A percentile compares a stretch with the other conserved stretches of the same genome.
Conservation (phyloP, 2,888 invertebrate species). For the Drosophila mercatorum region DNA sequence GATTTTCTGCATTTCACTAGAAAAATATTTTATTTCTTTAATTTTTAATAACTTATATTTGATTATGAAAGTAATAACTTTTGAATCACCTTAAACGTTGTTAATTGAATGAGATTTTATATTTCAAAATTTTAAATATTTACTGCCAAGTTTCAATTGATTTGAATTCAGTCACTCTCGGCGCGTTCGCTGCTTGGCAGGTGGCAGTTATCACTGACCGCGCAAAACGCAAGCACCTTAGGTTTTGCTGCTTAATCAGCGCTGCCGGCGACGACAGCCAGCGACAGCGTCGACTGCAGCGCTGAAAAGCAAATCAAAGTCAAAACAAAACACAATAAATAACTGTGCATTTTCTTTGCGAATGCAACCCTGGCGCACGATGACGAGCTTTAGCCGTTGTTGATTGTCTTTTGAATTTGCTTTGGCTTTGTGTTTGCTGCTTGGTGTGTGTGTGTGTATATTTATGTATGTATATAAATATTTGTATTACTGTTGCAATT, state of each 20-base stretch:
- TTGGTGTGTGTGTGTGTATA: constrained; percentile 3
- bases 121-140: background rate
- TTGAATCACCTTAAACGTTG: background rate
- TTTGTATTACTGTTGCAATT: constrained; percentile 40
- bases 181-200: constrained; percentile 43
- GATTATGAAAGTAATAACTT: background rate
- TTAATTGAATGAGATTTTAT: background rate
- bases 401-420: background rate
- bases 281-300: constrained; percentile 10
- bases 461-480: constrained; percentile 11
- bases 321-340: constrained; percentile 40
- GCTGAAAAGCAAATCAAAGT: constrained; percentile 8
- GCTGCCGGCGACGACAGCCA: constrained; percentile 5
- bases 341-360: constrained; percentile 20
- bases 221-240: constrained; percentile 49
- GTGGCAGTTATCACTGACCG: constrained; percentile 67
- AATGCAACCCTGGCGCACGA: constrained; percentile 50
- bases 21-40: no score
- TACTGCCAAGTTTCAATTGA: background rate
- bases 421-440: constrained; percentile 9
- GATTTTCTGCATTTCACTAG: no score
- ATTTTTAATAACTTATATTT: no score
- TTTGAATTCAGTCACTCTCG: no score
- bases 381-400: constrained; percentile 8
- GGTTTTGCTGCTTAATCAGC: constrained; percentile 53